These are phyloP conservation scores for Dipodomys spectabilis DNA, from an alignment of 2,113 vertebrate species.

Conservation along the genomic window DNA sequence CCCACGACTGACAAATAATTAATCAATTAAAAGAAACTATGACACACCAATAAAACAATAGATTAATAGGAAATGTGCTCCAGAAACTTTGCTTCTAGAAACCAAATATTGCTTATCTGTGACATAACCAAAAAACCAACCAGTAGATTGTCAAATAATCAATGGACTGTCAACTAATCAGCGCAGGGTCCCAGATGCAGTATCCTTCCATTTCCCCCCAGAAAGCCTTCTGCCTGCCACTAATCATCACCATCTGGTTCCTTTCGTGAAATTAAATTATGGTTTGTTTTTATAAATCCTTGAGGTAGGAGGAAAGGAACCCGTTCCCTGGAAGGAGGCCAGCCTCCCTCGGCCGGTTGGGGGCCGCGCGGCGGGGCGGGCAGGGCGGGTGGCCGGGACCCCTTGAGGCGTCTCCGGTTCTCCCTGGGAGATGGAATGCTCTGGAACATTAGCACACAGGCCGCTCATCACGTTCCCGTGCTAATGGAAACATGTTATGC, in stretches of 20 bases:
- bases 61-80: too few relatives aligned
- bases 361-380: too few relatives aligned
- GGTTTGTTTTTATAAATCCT: background rate
- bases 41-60: too few relatives aligned
- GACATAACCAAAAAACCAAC: background rate
- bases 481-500: constrained; percentile 49
- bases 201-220: background rate
- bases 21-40: too few relatives aligned
- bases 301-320: background rate
- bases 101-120: background rate
- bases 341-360: too few relatives aligned
- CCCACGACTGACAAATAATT: too few relatives aligned
- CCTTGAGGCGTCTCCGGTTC: too few relatives aligned
- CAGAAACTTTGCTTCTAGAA: background rate
- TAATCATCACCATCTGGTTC: background rate
- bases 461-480: constrained; percentile 27
- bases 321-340: background rate
- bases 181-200: too few relatives aligned
- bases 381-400: too few relatives aligned
- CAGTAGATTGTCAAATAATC: too few relatives aligned
- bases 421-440: too few relatives aligned
- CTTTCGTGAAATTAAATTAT: background rate
- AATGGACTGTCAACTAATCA: too few relatives aligned
- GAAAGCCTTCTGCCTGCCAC: background rate
- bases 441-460: background rate